Conservation (phyloP, 2,113 vertebrate genomes). For the Notechis scutatus region DNA sequence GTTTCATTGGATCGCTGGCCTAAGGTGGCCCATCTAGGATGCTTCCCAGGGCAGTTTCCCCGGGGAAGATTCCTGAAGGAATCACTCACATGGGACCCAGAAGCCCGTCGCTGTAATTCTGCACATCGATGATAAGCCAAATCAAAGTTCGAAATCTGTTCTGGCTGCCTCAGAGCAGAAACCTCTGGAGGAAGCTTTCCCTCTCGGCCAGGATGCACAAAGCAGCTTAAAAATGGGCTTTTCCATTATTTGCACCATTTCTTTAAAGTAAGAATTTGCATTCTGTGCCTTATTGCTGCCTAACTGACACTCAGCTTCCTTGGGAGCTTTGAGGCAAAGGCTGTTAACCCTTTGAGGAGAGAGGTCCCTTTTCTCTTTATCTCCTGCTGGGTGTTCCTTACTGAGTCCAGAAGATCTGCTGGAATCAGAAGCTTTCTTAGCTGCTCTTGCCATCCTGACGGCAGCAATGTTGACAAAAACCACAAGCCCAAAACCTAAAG, state of each 20-base stretch:
- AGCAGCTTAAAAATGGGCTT: background rate
- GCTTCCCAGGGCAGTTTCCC: background rate
- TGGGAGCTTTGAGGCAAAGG: background rate
- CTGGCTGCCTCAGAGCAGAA: background rate
- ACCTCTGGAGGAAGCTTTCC: background rate
- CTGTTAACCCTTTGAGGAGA: background rate
- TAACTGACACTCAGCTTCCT: background rate
- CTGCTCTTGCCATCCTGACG: background rate
- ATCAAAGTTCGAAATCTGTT: too few species aligned
- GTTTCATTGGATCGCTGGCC: background rate
- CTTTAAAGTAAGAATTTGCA: background rate
- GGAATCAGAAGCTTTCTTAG: background rate
- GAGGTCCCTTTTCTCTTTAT: background rate
- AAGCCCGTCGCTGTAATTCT: background rate
- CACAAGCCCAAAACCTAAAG: background rate
- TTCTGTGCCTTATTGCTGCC: background rate
- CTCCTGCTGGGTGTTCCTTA: background rate
- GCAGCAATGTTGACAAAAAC: background rate
- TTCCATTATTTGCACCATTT: background rate
- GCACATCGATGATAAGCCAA: background rate
- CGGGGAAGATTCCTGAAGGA: background rate
- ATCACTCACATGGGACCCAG: background rate
- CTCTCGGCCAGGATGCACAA: background rate
- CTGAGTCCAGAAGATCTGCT: background rate
- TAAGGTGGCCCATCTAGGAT: background rate